Conservation (phyloP, 1,140 invertebrate species). For the Caerostris darwini region DNA sequence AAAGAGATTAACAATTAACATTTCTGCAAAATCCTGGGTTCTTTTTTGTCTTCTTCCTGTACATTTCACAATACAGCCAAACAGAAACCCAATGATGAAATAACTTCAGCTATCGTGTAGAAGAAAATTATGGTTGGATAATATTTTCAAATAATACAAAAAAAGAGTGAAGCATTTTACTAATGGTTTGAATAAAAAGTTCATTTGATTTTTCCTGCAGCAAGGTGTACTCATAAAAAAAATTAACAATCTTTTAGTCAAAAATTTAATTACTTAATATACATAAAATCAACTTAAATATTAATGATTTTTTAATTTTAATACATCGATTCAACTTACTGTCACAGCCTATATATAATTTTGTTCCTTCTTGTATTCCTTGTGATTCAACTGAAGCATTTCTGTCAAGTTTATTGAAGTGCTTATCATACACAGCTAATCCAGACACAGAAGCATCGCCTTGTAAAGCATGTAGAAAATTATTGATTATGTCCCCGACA, state of each 20-base stretch:
- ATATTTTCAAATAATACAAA: too few species aligned
- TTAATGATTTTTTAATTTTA: background rate
- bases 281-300: background rate
- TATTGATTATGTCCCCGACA: constrained; percentile 29
- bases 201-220: background rate
- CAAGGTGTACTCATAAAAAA: background rate
- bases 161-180: background rate
- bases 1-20: too few species aligned
- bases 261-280: background rate
- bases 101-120: too few species aligned
- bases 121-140: too few species aligned
- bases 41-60: too few species aligned
- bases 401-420: constrained; percentile 56
- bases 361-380: constrained; percentile 51
- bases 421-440: constrained; percentile 60
- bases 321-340: constrained; percentile 43
- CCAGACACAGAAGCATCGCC: constrained; percentile 18
- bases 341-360: constrained; percentile 57
- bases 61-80: too few species aligned
- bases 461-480: constrained; percentile 39
- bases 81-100: too few species aligned
- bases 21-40: too few species aligned
- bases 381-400: constrained; percentile 55
- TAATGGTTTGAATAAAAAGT: background rate
- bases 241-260: background rate